Evolutionary conservation across 1,140 invertebrate species (phyloP).

Genomic region (Pararge aegeria): DNA sequence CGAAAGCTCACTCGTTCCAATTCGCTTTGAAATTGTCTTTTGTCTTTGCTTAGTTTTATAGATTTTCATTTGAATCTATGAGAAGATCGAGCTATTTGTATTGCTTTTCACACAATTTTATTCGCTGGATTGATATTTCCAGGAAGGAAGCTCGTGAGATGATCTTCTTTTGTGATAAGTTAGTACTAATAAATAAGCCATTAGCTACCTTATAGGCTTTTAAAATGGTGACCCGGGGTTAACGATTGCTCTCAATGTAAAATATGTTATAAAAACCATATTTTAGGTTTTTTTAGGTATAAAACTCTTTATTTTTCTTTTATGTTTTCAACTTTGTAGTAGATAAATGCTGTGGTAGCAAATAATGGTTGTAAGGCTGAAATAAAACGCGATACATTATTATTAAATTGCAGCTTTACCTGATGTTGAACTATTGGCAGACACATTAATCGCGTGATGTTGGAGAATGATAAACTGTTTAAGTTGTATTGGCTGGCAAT

Average conservation of each 20-base stretch:
- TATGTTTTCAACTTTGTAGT: no score
- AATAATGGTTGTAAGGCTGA: conserved; percentile 2
- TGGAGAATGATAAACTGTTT: conserved; percentile 30
- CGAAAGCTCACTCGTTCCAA: background rate
- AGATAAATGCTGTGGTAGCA: background rate
- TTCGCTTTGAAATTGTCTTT: background rate
- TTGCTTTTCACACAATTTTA: background rate
- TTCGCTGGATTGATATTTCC: background rate
- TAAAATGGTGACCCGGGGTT: no score
- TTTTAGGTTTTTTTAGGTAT: no score
- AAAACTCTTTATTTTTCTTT: no score
- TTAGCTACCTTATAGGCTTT: no score
- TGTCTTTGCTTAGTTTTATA: background rate
- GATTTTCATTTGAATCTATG: background rate
- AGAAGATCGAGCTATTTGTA: background rate
- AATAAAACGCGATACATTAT: conserved; percentile 12
- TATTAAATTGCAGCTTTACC: conserved; percentile 27
- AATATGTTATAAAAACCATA: no score
- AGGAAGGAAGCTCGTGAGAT: background rate
- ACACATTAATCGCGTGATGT: conserved; percentile 31
- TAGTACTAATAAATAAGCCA: background rate
- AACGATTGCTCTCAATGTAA: no score
- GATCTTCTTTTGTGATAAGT: background rate
- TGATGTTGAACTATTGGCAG: conserved; percentile 25
- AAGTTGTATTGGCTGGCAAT: conserved; percentile 15